These are phyloP conservation scores for Zoanthus sociatus DNA, from an alignment of 92 coral and sea anemone species.

Conservation along the genomic window DNA sequence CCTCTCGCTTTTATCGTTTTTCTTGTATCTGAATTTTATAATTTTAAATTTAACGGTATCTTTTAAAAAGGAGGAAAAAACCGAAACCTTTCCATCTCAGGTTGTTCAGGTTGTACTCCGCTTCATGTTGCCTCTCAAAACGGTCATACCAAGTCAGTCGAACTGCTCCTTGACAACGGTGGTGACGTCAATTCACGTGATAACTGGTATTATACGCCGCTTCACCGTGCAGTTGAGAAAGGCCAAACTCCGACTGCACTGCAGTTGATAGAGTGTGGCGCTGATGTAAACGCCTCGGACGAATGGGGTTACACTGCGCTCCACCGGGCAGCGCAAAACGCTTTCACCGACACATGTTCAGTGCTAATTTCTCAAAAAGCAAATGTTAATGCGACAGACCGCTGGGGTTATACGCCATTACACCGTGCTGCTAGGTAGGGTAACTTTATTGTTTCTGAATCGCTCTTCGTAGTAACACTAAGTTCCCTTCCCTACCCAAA, in stretches of 20 bases:
- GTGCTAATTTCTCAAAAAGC: constrained; percentile 60
- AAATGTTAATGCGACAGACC: constrained; percentile 61
- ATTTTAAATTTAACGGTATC: too few species aligned
- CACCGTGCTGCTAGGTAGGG: constrained; percentile 68
- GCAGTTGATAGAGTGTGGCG: constrained; percentile 46
- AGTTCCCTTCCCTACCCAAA: too few species aligned
- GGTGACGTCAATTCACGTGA: constrained; percentile 68
- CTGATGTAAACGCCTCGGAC: constrained; percentile 63
- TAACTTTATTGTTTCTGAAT: background rate
- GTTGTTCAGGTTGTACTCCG: constrained; percentile 59
- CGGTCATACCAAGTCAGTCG: constrained; percentile 73
- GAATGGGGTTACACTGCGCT: constrained; percentile 81
- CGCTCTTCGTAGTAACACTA: too few species aligned
- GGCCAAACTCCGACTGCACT: constrained; percentile 68
- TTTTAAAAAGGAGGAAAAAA: too few species aligned
- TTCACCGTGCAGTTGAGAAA: constrained; percentile 79
- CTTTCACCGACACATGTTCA: constrained; percentile 57
- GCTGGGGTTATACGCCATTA: constrained; percentile 69
- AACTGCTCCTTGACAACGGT: constrained; percentile 66
- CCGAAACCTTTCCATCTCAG: background rate
- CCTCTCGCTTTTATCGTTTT: too few species aligned
- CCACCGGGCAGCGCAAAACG: constrained; percentile 80
- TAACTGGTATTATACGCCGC: constrained; percentile 72
- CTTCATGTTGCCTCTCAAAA: constrained; percentile 79
- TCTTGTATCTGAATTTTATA: too few species aligned